A percentile compares a stretch with the other conserved stretches of the same genome.
phyloP scores from a whole-genome alignment of 2,888 invertebrate species.

The Callyntrura guangdongensis region DNA sequence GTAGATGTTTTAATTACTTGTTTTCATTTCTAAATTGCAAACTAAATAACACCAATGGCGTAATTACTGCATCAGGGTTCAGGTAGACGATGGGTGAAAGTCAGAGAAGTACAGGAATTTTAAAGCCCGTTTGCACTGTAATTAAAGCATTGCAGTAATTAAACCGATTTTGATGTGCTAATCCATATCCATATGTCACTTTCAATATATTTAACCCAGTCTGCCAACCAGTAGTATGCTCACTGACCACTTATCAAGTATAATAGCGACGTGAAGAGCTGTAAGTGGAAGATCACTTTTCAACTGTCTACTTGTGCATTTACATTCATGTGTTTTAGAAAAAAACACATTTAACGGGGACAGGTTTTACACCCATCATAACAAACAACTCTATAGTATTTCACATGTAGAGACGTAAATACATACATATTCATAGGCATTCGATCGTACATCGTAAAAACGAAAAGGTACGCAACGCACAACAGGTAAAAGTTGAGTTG shows the following conservation, averaged over 20 bases:
- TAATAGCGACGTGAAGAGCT: not conserved
- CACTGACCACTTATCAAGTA: not conserved
- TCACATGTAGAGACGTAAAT: not conserved
- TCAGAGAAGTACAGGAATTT: not conserved
- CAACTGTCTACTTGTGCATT: not conserved
- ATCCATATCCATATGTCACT: not conserved
- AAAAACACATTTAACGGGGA: too few species aligned
- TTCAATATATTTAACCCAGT: too few species aligned
- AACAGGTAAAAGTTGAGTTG: not conserved
- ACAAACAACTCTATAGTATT: constrained; percentile 1
- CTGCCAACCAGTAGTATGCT: not conserved
- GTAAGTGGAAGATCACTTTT: not conserved
- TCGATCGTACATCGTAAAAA: not conserved
- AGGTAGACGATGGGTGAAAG: not conserved
- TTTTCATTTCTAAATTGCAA: not conserved
- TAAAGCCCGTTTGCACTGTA: not conserved
- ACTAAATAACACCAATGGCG: not conserved
- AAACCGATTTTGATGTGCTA: not conserved
- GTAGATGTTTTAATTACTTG: constrained; percentile 10
- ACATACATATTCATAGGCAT: not conserved
- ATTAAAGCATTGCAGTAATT: constrained; percentile 1
- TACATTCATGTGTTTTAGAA: too few species aligned
- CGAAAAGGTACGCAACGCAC: not conserved
- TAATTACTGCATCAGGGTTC: not conserved
- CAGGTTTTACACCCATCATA: not conserved